Percentiles rank a stretch among this genome's conserved stretches.
These are phyloP conservation scores for Eidolon dupreanum DNA, from an alignment of 2,797 vertebrate genomes.

Conservation along the genomic window DNA sequence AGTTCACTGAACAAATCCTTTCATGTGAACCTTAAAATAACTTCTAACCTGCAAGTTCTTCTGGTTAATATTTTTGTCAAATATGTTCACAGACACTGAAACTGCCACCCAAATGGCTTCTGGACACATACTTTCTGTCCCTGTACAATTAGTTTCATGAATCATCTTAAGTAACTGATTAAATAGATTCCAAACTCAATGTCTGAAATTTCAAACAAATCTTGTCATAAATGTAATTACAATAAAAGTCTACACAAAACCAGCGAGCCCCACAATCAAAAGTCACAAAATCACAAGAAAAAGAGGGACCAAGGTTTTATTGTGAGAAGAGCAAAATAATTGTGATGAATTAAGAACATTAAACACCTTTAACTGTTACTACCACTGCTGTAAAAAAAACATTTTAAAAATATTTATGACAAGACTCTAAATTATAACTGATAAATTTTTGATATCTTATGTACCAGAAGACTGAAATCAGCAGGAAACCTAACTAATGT, in stretches of 20 bases:
- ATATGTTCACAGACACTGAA: neutral
- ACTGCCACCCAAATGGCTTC: neutral
- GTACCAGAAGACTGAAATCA: conserved; percentile 62
- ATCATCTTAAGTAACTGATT: neutral
- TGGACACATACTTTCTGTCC: neutral
- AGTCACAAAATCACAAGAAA: neutral
- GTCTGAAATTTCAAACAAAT: neutral
- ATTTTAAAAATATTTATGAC: conserved; percentile 66
- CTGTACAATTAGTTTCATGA: neutral
- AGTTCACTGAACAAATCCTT: conserved; percentile 49
- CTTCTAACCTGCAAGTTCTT: neutral
- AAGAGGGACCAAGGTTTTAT: neutral
- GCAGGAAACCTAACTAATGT: conserved; percentile 76
- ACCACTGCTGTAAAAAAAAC: conserved; percentile 27
- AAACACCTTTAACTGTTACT: neutral
- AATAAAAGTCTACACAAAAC: neutral
- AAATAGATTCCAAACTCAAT: neutral
- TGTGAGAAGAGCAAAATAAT: neutral
- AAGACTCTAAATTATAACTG: conserved; percentile 70
- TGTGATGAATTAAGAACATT: neutral
- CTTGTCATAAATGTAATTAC: neutral
- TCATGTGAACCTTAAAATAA: conserved; percentile 27
- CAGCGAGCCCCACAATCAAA: neutral
- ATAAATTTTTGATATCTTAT: conserved; percentile 71
- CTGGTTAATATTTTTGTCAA: neutral